Percentiles rank a stretch among this genome's conserved stretches.
phyloP scores from a whole-genome alignment of 1,140 invertebrate species.

The Caenorhabditis remanei region DNA sequence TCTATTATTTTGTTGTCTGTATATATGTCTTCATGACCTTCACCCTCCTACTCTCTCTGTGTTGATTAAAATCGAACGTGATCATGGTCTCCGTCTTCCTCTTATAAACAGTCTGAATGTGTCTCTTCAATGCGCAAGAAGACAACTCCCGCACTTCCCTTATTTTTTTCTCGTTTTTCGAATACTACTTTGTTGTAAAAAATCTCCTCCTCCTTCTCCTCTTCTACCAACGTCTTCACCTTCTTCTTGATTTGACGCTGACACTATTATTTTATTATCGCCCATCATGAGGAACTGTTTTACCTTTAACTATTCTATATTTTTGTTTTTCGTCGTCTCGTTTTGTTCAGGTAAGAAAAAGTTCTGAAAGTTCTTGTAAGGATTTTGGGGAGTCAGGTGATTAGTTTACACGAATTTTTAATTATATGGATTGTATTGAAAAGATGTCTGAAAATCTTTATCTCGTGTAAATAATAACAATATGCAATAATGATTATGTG shows the following conservation, averaged over 20 bases:
- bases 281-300: not conserved
- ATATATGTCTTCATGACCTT: not conserved
- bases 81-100: not conserved
- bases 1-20: too few relatives aligned
- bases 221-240: not conserved
- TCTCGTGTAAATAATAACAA: too few relatives aligned
- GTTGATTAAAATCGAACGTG: conserved; percentile 49
- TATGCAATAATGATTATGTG: too few relatives aligned
- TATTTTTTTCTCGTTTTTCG: conserved; percentile 34
- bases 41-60: not conserved
- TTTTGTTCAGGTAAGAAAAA: too few relatives aligned
- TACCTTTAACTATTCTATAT: too few relatives aligned
- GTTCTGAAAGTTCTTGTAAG: too few relatives aligned
- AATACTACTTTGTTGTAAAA: conserved; percentile 21
- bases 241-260: not conserved
- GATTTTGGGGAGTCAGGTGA: too few relatives aligned
- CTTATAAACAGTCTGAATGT: not conserved
- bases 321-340: too few relatives aligned
- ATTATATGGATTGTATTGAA: too few relatives aligned
- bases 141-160: too few relatives aligned
- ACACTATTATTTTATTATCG: not conserved
- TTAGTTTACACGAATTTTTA: too few relatives aligned
- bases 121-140: not conserved
- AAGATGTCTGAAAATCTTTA: too few relatives aligned
- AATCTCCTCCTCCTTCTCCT: not conserved